A percentile compares a stretch with the other conserved stretches of the same genome.
Evolutionary conservation across 2,113 vertebrate species (phyloP).

Genomic region (Bothrops jararaca): DNA sequence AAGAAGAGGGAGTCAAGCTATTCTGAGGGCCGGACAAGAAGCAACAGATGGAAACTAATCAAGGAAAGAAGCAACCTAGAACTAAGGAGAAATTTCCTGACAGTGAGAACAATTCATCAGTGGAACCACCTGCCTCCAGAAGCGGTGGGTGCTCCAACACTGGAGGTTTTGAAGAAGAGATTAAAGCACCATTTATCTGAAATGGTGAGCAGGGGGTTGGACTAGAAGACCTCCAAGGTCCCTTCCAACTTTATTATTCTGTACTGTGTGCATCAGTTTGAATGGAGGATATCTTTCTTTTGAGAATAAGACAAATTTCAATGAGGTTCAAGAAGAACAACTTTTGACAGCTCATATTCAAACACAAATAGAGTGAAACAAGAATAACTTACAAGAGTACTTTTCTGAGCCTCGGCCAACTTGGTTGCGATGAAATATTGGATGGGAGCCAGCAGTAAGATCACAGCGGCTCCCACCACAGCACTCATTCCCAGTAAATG

Average conservation of each 20-base stretch:
- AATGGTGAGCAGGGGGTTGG: neutral
- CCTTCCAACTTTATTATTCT: neutral
- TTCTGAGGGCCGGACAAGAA: no score
- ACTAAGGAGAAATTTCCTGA: no score
- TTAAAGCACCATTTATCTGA: neutral
- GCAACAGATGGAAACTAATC: no score
- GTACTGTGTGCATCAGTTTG: neutral
- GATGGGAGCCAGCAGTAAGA: constrained; percentile 88
- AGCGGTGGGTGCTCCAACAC: no score
- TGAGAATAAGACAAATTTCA: neutral
- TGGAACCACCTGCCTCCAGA: no score
- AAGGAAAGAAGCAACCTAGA: no score
- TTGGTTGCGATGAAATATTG: constrained; percentile 97
- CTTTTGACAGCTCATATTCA: neutral
- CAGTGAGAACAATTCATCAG: no score
- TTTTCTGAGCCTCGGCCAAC: constrained; percentile 92
- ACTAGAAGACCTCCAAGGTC: neutral
- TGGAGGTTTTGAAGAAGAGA: no score
- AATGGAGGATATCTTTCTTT: neutral
- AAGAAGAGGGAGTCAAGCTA: no score
- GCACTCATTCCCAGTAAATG: constrained; percentile 83
- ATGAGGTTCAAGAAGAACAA: neutral
- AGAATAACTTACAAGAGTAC: constrained; percentile 81
- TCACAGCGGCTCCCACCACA: constrained; percentile 87
- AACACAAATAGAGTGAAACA: neutral